Evolutionary conservation across 2,797 vertebrate species (phyloP).

Genomic region (Halcyon leucocephala): DNA sequence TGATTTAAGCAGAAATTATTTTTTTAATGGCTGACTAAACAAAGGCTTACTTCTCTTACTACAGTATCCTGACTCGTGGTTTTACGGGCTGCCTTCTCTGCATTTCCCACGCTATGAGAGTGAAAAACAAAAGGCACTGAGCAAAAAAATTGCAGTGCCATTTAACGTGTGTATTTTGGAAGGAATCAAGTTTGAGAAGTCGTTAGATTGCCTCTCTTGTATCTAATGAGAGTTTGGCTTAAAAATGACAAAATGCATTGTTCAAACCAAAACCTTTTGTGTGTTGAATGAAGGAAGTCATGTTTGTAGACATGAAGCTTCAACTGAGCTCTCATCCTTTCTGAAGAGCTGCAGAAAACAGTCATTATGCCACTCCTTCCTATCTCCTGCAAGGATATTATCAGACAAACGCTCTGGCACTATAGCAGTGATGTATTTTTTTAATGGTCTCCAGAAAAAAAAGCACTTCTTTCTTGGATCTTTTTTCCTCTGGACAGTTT

Average conservation of each 20-base stretch:
- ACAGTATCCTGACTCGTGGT: background rate
- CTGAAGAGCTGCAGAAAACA: background rate
- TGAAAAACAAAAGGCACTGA: background rate
- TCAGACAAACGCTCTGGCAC: background rate
- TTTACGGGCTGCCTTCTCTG: background rate
- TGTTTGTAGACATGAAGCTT: background rate
- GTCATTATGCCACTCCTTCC: background rate
- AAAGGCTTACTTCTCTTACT: background rate
- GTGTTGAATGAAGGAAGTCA: background rate
- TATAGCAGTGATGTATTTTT: background rate
- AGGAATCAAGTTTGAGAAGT: background rate
- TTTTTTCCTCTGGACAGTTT: background rate
- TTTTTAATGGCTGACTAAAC: background rate
- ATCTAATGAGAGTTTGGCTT: background rate
- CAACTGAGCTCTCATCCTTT: background rate
- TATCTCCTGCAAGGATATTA: background rate
- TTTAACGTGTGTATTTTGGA: background rate
- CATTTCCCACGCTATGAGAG: background rate
- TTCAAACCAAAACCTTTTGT: background rate
- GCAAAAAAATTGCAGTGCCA: background rate
- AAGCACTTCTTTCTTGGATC: background rate
- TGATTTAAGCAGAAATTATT: background rate
- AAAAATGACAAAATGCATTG: background rate
- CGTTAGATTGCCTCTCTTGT: background rate
- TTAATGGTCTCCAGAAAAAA: background rate